A percentile compares a stretch with the other conserved stretches of the same genome.
Conservation (phyloP, 2,113 vertebrate genomes). For the Mormyrus lacerda region DNA sequence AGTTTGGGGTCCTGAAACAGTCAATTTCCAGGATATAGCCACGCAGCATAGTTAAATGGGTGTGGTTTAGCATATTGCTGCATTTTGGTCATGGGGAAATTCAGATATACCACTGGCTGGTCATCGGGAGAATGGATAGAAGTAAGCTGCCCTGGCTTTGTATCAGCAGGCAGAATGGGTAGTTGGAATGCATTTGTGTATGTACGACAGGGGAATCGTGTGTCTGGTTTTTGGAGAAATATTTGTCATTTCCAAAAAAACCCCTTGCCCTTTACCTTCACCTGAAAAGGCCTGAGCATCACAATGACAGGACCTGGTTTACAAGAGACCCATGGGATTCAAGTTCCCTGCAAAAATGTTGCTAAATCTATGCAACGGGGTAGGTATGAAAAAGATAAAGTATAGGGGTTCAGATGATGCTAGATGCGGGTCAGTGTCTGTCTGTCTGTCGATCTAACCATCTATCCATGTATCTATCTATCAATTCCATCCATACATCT, state of each 20-base stretch:
- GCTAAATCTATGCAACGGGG: neutral
- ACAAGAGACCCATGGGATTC: neutral
- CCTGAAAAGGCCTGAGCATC: neutral
- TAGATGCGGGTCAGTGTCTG: neutral
- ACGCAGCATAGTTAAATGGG: neutral
- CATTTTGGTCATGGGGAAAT: neutral
- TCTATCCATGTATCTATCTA: too few relatives aligned
- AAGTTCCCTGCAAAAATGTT: neutral
- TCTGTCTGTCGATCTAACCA: neutral
- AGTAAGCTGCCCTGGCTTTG: neutral
- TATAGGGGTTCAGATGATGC: neutral
- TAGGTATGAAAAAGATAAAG: neutral
- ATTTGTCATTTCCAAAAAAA: neutral
- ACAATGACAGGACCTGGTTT: neutral
- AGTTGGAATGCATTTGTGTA: neutral
- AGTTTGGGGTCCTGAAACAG: neutral
- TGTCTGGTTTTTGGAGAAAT: constrained; percentile 1
- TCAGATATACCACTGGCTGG: neutral
- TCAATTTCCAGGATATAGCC: neutral
- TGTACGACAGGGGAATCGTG: neutral
- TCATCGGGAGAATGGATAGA: neutral
- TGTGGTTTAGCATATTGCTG: neutral
- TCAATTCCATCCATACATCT: neutral
- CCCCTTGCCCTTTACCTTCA: neutral
- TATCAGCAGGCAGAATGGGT: neutral